A percentile compares a stretch with the other conserved stretches of the same genome.
Evolutionary conservation across 2,113 vertebrate genomes (phyloP).

Genomic region (Trogon melanurus): DNA sequence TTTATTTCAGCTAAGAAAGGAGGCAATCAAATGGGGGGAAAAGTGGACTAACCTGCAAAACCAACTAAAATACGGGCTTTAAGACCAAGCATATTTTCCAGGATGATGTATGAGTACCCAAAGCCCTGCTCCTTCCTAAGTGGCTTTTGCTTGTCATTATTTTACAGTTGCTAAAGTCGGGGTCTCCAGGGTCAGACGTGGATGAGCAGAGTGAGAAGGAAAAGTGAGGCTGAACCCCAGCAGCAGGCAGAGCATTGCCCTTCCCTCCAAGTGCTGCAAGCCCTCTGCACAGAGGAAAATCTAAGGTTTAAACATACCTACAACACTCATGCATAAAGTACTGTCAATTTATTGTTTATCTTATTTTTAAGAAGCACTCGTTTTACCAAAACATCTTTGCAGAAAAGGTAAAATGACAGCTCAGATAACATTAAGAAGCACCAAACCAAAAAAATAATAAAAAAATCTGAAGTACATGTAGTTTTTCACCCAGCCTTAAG

Average conservation of each 20-base stretch:
- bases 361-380: neutral
- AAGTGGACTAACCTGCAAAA: neutral
- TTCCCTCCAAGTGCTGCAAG: neutral
- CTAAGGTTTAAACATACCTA: neutral
- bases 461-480: neutral
- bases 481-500: neutral
- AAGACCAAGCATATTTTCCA: neutral
- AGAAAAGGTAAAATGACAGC: neutral
- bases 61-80: neutral
- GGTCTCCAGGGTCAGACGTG: neutral
- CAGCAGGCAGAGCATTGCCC: neutral
- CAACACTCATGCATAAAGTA: neutral
- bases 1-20: neutral
- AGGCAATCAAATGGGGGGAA: neutral
- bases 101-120: neutral
- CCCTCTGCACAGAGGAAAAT: neutral
- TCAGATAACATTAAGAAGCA: neutral
- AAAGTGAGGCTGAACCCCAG: neutral
- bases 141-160: neutral
- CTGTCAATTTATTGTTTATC: rapidly evolving
- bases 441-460: neutral
- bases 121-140: neutral
- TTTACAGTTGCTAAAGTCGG: neutral
- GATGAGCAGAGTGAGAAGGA: neutral
- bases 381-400: neutral